Evolutionary conservation across 2,888 invertebrate genomes (phyloP).

Genomic region (Cyclophora punctaria): DNA sequence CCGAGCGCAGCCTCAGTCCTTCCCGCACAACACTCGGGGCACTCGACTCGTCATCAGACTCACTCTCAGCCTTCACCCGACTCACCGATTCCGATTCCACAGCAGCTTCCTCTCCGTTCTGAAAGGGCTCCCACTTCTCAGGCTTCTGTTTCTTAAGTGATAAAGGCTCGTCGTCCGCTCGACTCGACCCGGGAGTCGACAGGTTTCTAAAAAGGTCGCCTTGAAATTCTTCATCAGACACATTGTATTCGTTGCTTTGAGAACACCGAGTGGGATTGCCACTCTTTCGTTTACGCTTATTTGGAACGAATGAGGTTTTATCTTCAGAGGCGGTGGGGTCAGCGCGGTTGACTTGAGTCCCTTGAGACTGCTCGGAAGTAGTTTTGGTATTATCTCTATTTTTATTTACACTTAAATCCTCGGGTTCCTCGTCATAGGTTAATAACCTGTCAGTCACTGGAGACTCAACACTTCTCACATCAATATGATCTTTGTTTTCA

Average conservation of each 20-base stretch:
- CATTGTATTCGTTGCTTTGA: slow-evolving; percentile 64
- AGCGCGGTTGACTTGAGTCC: slow-evolving; percentile 32
- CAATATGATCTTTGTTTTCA: slow-evolving; percentile 43
- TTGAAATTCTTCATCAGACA: slow-evolving; percentile 66
- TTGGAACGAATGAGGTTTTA: slow-evolving; percentile 71
- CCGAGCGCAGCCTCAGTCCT: slow-evolving; percentile 60
- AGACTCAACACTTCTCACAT: slow-evolving; percentile 30
- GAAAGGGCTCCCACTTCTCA: slow-evolving; percentile 63
- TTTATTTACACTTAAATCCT: slow-evolving; percentile 80
- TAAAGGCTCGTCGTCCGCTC: slow-evolving; percentile 58
- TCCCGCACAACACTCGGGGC: slow-evolving; percentile 67
- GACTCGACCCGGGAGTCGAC: slow-evolving; percentile 55
- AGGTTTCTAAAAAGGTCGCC: slow-evolving; percentile 63
- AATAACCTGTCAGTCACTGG: slow-evolving; percentile 44
- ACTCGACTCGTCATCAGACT: slow-evolving; percentile 67
- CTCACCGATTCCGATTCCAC: slow-evolving; percentile 58
- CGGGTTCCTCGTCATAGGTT: slow-evolving; percentile 76
- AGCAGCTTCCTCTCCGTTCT: slow-evolving; percentile 56
- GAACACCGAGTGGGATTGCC: slow-evolving; percentile 88
- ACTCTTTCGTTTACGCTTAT: slow-evolving; percentile 85
- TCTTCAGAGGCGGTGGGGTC: slow-evolving; percentile 61
- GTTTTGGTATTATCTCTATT: slow-evolving; percentile 77
- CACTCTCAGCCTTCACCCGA: slow-evolving; percentile 68
- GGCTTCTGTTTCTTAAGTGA: slow-evolving; percentile 68
- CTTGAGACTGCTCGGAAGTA: slow-evolving; percentile 45